These are phyloP conservation scores for Macrophya annulata DNA, from an alignment of 2,888 invertebrate genomes.

Conservation along the genomic window DNA sequence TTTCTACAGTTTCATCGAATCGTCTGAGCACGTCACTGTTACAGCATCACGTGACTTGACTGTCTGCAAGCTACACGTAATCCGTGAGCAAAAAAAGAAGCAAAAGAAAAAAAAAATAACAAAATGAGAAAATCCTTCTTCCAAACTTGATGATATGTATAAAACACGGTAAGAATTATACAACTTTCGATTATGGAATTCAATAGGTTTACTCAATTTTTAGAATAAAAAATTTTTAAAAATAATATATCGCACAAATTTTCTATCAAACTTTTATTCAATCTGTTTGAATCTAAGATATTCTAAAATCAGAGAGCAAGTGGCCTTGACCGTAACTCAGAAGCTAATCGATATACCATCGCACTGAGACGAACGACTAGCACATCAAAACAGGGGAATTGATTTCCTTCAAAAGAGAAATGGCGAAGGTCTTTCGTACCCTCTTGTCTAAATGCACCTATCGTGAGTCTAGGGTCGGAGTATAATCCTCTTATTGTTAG, in stretches of 20 bases:
- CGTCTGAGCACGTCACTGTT: conserved; percentile 49
- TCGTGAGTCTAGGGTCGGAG: not conserved
- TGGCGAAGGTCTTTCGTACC: not conserved
- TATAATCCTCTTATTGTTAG: conserved; percentile 9
- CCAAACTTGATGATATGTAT: not conserved
- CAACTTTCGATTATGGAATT: not conserved
- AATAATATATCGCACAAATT: not conserved
- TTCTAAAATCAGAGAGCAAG: not conserved
- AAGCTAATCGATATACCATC: not conserved
- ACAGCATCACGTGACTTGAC: conserved; percentile 52
- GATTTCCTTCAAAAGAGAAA: not conserved
- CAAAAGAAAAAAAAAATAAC: not conserved
- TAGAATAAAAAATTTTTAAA: not conserved
- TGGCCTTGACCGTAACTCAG: conserved; percentile 1
- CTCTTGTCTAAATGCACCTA: not conserved
- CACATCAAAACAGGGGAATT: not conserved
- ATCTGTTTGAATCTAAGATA: not conserved
- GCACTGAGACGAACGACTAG: not conserved
- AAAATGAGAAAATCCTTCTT: not conserved
- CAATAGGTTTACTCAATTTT: not conserved
- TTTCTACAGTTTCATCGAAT: conserved; percentile 52
- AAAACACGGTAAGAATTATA: not conserved
- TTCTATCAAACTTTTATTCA: not conserved
- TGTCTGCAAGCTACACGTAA: conserved; percentile 34
- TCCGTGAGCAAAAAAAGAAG: not conserved